Percentiles rank a stretch among this genome's conserved stretches.
phyloP scores from a whole-genome alignment of 2,888 invertebrate species.

The Ichneumoninae sp. region DNA sequence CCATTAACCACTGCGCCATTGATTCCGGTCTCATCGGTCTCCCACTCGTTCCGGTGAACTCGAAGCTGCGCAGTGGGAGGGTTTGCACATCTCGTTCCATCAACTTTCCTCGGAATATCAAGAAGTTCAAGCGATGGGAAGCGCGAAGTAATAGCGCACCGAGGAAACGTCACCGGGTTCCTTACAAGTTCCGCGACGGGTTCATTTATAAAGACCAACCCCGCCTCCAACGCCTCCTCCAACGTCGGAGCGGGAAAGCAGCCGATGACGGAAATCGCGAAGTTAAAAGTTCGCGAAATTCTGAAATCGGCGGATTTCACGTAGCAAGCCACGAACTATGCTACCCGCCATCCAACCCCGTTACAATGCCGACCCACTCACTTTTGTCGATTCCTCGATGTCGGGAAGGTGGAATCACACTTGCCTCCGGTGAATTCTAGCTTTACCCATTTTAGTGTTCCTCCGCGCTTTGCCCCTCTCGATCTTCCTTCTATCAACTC shows the following conservation, averaged over 20 bases:
- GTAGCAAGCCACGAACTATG: constrained; percentile 32
- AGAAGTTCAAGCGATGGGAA: constrained; percentile 11
- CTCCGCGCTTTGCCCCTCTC: neutral
- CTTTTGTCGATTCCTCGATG: constrained; percentile 32
- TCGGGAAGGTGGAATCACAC: constrained; percentile 14
- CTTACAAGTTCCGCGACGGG: constrained; percentile 55
- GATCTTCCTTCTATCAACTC: neutral
- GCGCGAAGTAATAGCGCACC: constrained; percentile 11
- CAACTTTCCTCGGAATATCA: constrained; percentile 7
- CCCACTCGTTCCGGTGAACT: neutral
- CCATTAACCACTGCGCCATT: neutral
- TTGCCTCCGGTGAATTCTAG: neutral
- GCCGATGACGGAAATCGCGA: constrained; percentile 11
- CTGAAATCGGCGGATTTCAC: constrained; percentile 51
- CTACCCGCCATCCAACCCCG: constrained; percentile 17
- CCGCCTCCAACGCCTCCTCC: neutral
- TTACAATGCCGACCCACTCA: neutral
- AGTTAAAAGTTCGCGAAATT: constrained; percentile 58
- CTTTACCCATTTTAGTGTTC: constrained; percentile 2
- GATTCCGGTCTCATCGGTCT: neutral
- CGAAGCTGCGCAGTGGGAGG: neutral
- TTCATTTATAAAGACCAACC: constrained; percentile 53
- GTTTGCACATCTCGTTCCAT: constrained; percentile 2
- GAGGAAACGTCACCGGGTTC: constrained; percentile 44
- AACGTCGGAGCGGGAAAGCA: neutral